A percentile compares a stretch with the other conserved stretches of the same genome.
Evolutionary conservation across 2,888 invertebrate species (phyloP).

Genomic region (Odontomyia ornata): DNA sequence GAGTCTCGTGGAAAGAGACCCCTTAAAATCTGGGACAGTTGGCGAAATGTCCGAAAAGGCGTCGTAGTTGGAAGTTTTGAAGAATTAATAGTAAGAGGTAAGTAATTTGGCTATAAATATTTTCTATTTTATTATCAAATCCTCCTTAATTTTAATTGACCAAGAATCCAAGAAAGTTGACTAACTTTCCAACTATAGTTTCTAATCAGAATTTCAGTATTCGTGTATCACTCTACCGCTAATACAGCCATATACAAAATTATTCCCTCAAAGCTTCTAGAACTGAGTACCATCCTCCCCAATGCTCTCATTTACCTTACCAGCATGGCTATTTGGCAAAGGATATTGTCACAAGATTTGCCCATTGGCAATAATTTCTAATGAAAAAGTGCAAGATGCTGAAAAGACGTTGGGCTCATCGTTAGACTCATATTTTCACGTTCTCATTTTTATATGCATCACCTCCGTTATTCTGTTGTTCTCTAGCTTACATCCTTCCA

Average conservation of each 20-base stretch:
- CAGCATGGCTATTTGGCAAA: not conserved
- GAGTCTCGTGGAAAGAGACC: conserved; percentile 95
- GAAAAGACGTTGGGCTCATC: conserved; percentile 9
- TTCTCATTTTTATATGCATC: conserved; percentile 34
- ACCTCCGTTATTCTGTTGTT: not conserved
- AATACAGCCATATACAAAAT: too few species aligned
- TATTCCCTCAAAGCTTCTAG: too few species aligned
- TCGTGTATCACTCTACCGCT: too few species aligned
- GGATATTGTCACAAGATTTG: conserved; percentile 39
- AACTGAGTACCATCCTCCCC: not conserved
- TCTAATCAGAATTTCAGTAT: too few species aligned
- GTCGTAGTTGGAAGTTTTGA: conserved; percentile 91
- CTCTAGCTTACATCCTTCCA: not conserved
- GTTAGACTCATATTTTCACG: conserved; percentile 30
- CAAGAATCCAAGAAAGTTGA: too few species aligned
- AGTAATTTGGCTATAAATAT: conserved; percentile 57
- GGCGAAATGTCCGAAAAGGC: conserved; percentile 91
- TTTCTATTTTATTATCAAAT: too few species aligned
- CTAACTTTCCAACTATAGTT: too few species aligned
- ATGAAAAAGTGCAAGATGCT: conserved; percentile 35
- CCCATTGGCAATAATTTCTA: conserved; percentile 42
- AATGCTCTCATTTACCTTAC: not conserved
- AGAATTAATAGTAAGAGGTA: conserved; percentile 84
- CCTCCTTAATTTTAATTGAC: too few species aligned
- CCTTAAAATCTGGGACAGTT: conserved; percentile 97